Percentiles rank a stretch among this genome's conserved stretches.
Evolutionary conservation across 1,140 invertebrate species (phyloP).

Genomic region (Muscidifurax raptorellus): DNA sequence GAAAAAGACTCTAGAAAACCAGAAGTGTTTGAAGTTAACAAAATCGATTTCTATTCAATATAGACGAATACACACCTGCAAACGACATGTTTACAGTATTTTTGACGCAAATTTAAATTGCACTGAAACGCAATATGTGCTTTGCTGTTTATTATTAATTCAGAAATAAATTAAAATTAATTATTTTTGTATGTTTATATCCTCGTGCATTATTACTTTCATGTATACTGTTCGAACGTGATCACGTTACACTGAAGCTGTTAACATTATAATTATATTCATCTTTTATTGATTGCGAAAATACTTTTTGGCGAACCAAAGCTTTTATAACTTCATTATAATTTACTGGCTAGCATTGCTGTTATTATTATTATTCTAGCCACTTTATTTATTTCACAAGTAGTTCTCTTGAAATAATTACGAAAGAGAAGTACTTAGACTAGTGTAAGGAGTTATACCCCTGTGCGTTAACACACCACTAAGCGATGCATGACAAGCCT

Average conservation of each 20-base stretch:
- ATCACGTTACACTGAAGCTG: too few species aligned
- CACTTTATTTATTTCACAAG: background rate
- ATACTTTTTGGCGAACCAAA: too few species aligned
- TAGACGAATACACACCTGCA: background rate
- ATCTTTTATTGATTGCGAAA: too few species aligned
- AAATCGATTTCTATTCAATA: background rate
- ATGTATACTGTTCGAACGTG: too few species aligned
- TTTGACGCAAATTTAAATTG: background rate
- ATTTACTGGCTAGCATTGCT: too few species aligned
- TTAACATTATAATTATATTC: too few species aligned
- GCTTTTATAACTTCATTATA: too few species aligned
- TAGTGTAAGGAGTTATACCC: background rate
- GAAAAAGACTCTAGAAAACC: background rate
- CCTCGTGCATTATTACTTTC: too few species aligned
- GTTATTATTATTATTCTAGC: background rate
- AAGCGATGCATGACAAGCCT: background rate
- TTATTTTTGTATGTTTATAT: too few species aligned
- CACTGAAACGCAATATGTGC: too few species aligned
- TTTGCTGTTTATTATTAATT: too few species aligned
- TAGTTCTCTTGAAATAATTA: background rate
- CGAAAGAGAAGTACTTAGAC: background rate
- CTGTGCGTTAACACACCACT: background rate
- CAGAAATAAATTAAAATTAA: too few species aligned
- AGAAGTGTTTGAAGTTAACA: background rate
- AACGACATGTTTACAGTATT: slow-evolving; percentile 8